Conservation (phyloP, 2,113 vertebrate genomes). For the Cynoglossus semilaevis region DNA sequence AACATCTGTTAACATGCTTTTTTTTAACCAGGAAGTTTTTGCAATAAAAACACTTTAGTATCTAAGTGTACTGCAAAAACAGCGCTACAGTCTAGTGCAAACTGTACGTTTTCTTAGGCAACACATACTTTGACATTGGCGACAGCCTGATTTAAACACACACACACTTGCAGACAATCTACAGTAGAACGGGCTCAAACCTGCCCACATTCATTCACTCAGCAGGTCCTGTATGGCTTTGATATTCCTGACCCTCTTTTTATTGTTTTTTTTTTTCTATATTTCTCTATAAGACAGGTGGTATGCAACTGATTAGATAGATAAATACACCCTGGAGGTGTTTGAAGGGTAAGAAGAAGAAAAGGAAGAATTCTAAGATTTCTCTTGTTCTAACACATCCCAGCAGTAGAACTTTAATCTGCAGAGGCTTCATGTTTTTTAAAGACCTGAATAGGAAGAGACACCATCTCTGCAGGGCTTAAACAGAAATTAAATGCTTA, state of each 20-base stretch:
- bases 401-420: slow-evolving; percentile 59
- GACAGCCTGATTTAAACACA: slow-evolving; percentile 24
- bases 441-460: slow-evolving; percentile 57
- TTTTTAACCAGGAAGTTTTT: slow-evolving; percentile 3
- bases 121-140: slow-evolving; percentile 30
- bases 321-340: slow-evolving; percentile 71
- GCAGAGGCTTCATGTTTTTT: slow-evolving; percentile 60
- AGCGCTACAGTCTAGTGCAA: slow-evolving; percentile 48
- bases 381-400: slow-evolving; percentile 70
- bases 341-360: slow-evolving; percentile 39
- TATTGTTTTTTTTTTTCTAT: slow-evolving; percentile 59
- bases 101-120: slow-evolving; percentile 47
- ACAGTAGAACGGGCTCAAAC: slow-evolving; percentile 42
- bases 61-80: slow-evolving; percentile 10
- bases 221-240: slow-evolving; percentile 67
- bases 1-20: slow-evolving; percentile 45
- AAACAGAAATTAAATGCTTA: slow-evolving; percentile 60
- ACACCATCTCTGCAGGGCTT: slow-evolving; percentile 46
- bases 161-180: slow-evolving; percentile 2
- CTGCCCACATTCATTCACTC: slow-evolving; percentile 55
- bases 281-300: slow-evolving; percentile 70
- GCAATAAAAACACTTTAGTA: slow-evolving; percentile 13
- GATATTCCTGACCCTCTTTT: slow-evolving; percentile 73
- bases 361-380: slow-evolving; percentile 46
- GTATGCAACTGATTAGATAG: slow-evolving; percentile 75